phyloP scores from a whole-genome alignment of 2,888 invertebrate species.

The Cerceris rybyensis region DNA sequence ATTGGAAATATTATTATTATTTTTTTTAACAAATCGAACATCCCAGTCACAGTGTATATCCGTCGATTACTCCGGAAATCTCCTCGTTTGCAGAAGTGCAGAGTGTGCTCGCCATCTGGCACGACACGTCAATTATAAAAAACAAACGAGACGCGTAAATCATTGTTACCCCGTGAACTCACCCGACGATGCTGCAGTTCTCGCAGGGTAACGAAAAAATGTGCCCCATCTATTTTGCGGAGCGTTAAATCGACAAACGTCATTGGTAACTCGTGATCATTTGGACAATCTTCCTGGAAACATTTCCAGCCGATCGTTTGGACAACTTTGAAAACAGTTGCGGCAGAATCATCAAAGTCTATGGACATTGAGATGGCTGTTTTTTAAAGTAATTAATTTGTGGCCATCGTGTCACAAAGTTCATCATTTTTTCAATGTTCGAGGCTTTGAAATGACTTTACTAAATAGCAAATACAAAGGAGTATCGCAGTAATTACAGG shows the following conservation, averaged over 20 bases:
- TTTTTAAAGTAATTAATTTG: too few relatives aligned
- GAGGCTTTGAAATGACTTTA: too few relatives aligned
- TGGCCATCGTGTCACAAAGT: too few relatives aligned
- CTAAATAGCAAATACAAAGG: too few relatives aligned
- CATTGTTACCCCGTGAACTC: conserved; percentile 54
- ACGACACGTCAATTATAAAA: conserved; percentile 64
- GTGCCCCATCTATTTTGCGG: conserved; percentile 44
- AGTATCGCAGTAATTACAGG: too few relatives aligned
- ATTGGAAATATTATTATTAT: background rate
- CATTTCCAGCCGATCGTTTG: background rate
- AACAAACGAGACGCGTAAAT: conserved; percentile 65
- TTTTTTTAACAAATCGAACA: conserved; percentile 18
- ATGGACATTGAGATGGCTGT: too few relatives aligned
- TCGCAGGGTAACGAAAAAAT: conserved; percentile 44
- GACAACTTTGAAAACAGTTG: background rate
- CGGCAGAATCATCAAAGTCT: background rate
- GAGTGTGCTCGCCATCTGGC: conserved; percentile 58
- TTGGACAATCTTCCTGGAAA: background rate
- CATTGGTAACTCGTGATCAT: background rate
- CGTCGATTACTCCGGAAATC: conserved; percentile 61
- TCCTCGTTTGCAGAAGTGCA: conserved; percentile 57
- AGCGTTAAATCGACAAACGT: conserved; percentile 2
- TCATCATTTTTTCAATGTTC: too few relatives aligned
- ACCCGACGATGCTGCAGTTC: conserved; percentile 35
- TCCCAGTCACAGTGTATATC: conserved; percentile 27